phyloP scores from a whole-genome alignment of 2,113 vertebrate genomes.

The Varanus komodoensis region DNA sequence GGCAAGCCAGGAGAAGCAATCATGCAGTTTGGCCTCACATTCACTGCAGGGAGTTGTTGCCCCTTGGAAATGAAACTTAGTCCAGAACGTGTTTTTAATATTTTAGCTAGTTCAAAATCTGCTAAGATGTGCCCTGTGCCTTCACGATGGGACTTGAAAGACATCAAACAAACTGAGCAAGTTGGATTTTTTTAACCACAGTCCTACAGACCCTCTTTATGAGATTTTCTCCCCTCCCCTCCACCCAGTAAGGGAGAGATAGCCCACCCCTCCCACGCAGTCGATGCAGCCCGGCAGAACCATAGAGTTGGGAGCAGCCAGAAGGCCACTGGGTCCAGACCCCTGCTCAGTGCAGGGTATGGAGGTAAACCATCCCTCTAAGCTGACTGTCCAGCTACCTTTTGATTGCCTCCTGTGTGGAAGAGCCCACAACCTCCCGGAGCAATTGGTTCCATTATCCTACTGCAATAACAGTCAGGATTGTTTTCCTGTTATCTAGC shows the following conservation, averaged over 20 bases:
- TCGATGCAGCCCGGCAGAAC: background rate
- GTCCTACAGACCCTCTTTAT: constrained; percentile 11
- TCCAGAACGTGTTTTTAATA: background rate
- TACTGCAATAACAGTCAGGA: too few relatives aligned
- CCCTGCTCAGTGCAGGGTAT: too few relatives aligned
- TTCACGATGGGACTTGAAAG: background rate
- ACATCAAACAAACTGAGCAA: background rate
- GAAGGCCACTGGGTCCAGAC: too few relatives aligned
- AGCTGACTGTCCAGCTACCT: too few relatives aligned
- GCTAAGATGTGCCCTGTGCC: too few relatives aligned
- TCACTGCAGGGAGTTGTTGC: background rate
- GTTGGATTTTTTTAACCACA: constrained; percentile 18
- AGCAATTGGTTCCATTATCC: too few relatives aligned
- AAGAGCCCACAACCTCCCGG: too few relatives aligned
- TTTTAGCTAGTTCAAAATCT: background rate
- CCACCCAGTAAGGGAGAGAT: constrained; percentile 31
- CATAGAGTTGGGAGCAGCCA: too few relatives aligned
- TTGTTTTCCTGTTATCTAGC: too few relatives aligned
- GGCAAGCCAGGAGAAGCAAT: background rate
- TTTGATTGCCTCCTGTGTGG: too few relatives aligned
- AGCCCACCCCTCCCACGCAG: constrained; percentile 6
- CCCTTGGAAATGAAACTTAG: background rate
- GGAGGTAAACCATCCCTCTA: too few relatives aligned
- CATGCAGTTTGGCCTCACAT: background rate
- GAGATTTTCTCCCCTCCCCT: constrained; percentile 34